Evolutionary conservation across 2,113 vertebrate genomes (phyloP).

Genomic region (Rhinolophus sinicus): DNA sequence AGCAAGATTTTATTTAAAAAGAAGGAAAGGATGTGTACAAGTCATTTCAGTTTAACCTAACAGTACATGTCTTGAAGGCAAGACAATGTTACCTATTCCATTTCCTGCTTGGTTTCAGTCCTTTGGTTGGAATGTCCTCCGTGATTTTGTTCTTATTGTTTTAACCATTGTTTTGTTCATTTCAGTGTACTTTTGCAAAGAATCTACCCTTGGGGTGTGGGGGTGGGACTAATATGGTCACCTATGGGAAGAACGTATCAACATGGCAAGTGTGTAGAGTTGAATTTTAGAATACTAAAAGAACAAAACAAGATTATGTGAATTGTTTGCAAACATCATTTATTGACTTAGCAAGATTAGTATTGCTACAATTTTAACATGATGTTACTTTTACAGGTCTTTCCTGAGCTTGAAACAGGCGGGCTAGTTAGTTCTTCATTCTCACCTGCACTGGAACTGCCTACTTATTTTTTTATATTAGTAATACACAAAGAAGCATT

Average conservation of each 20-base stretch:
- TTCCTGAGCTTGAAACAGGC: conserved; percentile 10
- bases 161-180: conserved; percentile 35
- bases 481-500: neutral
- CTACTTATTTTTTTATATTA: neutral
- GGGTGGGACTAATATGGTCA: neutral
- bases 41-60: conserved; percentile 2
- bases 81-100: neutral
- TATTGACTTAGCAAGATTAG: conserved; percentile 32
- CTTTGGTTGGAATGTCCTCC: neutral
- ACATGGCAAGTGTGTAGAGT: neutral
- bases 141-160: conserved; percentile 42
- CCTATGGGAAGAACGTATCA: neutral
- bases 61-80: neutral
- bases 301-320: neutral
- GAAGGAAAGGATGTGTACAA: neutral
- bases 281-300: conserved; percentile 4
- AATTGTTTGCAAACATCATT: neutral
- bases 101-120: conserved; percentile 27
- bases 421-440: conserved; percentile 37
- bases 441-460: conserved; percentile 30
- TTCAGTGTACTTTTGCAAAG: conserved; percentile 42
- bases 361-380: conserved; percentile 38
- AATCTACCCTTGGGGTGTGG: neutral
- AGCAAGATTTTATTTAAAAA: conserved; percentile 11
- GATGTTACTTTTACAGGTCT: conserved; percentile 49